Base-by-base conservation (phyloP, 2,888 invertebrate species). In the Xanthorhoe designata region DNA sequence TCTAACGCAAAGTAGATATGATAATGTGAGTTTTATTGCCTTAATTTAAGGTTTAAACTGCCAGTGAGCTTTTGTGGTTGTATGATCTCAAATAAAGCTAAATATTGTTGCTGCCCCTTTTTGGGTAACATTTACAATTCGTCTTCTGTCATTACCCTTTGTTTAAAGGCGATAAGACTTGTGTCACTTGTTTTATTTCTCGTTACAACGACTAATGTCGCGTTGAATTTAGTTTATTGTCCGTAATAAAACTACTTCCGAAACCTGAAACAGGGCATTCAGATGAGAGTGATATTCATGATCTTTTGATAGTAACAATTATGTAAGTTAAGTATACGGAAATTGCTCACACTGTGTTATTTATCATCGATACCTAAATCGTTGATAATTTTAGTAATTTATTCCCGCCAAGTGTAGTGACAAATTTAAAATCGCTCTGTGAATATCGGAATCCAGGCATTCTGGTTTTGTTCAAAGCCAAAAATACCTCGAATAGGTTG, bases 61-160 rank as follows among this genome's bases (percentile, higher is more conserved):
- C 2, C 55, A 58, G 49, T 7, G 32, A 38, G 45, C 49, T 32
- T 54, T 49, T 50, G 35, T 35, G 18, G 51, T 47, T 50, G 17
- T 52, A 61, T 38, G 24, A 49, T 17, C n/a, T 4, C 51, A 24
- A 24, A 17, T 17, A 18, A 56, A n/a, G n/a, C n/a, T 32, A 7
- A 50, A 45, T 24, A 53, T 58, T 63, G 47, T 63, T 57, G 24
- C 18, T 57, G 24, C 42, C 56, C 55, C 60, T 67, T 62, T 47
- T 59, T 53, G 47, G 49, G 52, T 6, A 56, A 24, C 38, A 65
- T 62, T 49, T 60, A 53, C 60, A 54, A 65, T 63, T 59, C 50
- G 45, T 70, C 53, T 42, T 56, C 32, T 54, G 61, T 66, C 58
- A 53, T 55, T 47, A 56, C 19, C 53, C 64, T 64, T 72, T 68